Evolutionary conservation across 2,113 vertebrate genomes (phyloP), one percentile per base, ranked within the genome.

Genomic region (Polypterus bichir): DNA sequence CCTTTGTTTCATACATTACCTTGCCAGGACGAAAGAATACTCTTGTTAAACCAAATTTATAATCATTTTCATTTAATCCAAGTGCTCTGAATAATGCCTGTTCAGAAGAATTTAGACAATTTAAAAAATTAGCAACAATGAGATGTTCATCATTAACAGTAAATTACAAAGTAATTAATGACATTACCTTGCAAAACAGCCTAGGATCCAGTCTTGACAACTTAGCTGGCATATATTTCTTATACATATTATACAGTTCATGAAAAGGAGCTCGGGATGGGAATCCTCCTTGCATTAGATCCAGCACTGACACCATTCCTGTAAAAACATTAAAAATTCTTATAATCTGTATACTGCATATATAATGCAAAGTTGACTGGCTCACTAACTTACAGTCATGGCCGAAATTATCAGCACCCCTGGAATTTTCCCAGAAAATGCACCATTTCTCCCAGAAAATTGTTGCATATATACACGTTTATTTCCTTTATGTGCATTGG

Each of bases 241-340:
- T 91, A 76, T 99, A 99, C 96, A 99, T 98, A 73, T 97, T 99
- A 80, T 99, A 99, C 3, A 99, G 88, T n/a, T 99, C 96, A 4
- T 97, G 94, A 84, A 99, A 99, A 0, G 93, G 91, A 46, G 96
- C 96, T 62, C 95, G 81, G 7, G 96, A 99, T 0, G 96, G 96
- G 71, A 98, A 99, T 7, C 96, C 96, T 4, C 96, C 96, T 77
- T 99, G 96, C 96, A 99, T 99, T 73, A 99, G 77, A 76, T 99
- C 95, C 85, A 97, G 75, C 47, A 99, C 96, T 0, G 95, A 96
- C 63, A 99, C 96, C 96, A 99, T 99, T 2, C 96, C 96, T 98
- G 67, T 51, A 8, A 9, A 48, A 60, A 27, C 3, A 57, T 46
- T 10, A 46, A 6, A 46, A 51, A 5, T 11, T 44, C 10, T 62